Conservation (phyloP, 2,113 vertebrate genomes). For the Alethe castanea region DNA sequence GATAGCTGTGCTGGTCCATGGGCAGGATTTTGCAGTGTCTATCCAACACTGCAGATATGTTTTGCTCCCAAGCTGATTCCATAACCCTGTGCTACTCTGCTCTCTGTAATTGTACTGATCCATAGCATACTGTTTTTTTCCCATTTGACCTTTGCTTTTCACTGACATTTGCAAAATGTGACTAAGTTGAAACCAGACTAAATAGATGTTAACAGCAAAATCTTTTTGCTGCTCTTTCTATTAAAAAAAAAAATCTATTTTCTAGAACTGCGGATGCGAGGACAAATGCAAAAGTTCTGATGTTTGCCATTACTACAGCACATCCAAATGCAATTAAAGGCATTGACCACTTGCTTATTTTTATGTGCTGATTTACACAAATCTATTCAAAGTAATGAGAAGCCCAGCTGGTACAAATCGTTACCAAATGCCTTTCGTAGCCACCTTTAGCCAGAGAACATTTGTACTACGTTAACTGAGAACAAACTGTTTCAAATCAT, state of each 20-base stretch:
- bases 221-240: not conserved
- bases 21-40: not conserved
- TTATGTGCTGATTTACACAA: constrained; percentile 42
- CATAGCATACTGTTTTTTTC: not conserved
- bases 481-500: constrained; percentile 58
- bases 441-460: constrained; percentile 51
- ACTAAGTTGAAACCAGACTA: constrained; percentile 43
- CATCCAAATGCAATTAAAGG: constrained; percentile 37
- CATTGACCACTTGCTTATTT: constrained; percentile 61
- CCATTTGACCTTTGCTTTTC: constrained; percentile 49
- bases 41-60: not conserved
- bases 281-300: not conserved
- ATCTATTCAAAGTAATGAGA: constrained; percentile 57
- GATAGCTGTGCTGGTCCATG: not conserved
- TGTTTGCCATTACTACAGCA: not conserved
- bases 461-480: constrained; percentile 42
- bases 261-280: not conserved
- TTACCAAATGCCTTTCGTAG: constrained; percentile 46
- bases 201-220: constrained; percentile 44
- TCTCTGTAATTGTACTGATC: constrained; percentile 26
- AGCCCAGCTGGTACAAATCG: constrained; percentile 38
- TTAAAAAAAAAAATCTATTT: not conserved
- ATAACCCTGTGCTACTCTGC: not conserved
- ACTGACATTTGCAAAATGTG: constrained; percentile 58
- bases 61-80: not conserved